A percentile compares a stretch with the other conserved stretches of the same genome.
Conservation (phyloP, 2,797 vertebrate species). For the Pyrocephalus nanus region DNA sequence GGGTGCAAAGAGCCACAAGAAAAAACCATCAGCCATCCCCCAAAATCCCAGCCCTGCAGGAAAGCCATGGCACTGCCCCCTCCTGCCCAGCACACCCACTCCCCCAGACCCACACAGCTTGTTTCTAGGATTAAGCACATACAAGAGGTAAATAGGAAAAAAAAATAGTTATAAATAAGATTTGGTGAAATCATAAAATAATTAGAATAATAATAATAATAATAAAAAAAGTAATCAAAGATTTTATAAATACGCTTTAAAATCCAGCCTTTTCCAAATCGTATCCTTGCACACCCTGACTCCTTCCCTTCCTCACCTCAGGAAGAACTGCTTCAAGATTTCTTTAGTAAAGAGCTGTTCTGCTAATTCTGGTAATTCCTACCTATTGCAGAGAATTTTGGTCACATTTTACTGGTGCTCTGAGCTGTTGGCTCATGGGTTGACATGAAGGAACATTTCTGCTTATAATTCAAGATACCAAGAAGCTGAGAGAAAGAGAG, state of each 20-base stretch:
- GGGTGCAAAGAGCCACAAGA: not conserved
- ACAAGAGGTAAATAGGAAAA: not conserved
- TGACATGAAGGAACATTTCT: not conserved
- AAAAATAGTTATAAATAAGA: conserved; percentile 21
- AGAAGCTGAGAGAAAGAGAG: not conserved
- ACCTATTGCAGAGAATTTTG: not conserved
- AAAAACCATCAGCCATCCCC: not conserved
- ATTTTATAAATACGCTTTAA: conserved; percentile 34
- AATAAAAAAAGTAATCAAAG: not conserved
- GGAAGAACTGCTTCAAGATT: conserved; percentile 48
- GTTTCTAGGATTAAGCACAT: not conserved
- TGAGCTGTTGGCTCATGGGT: conserved; percentile 42
- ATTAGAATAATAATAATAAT: not conserved
- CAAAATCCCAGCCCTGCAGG: not conserved
- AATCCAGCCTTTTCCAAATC: not conserved
- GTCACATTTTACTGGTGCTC: not conserved
- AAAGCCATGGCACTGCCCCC: not conserved
- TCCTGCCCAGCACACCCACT: not conserved
- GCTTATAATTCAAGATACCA: not conserved
- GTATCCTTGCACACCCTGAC: not conserved
- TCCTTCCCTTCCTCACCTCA: not conserved
- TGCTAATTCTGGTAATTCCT: conserved; percentile 27
- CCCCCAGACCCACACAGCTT: not conserved
- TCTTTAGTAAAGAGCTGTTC: conserved; percentile 46
- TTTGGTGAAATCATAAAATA: not conserved